phyloP scores from a whole-genome alignment of 2,797 vertebrate genomes.

The Falco concolor region DNA sequence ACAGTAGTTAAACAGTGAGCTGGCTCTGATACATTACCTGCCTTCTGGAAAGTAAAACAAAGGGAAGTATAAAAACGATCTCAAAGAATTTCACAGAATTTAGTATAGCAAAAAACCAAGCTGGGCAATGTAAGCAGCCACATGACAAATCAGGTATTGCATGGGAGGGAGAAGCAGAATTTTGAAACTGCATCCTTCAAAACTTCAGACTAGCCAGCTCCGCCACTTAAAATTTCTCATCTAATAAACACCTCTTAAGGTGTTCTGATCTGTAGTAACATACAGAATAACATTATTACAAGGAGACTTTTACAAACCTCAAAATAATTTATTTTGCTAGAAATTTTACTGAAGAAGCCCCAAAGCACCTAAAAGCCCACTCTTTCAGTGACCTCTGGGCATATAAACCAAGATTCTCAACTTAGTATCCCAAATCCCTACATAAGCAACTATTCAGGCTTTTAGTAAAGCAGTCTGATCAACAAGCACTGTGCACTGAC shows the following conservation, averaged over 20 bases:
- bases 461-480: not conserved
- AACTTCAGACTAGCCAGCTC: not conserved
- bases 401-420: not conserved
- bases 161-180: not conserved
- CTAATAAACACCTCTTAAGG: not conserved
- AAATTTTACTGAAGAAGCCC: not conserved
- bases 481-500: not conserved
- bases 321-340: not conserved
- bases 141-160: not conserved
- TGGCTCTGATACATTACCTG: constrained; percentile 8
- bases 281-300: not conserved
- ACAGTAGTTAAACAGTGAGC: constrained; percentile 22
- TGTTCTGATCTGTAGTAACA: not conserved
- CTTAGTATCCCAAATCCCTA: not conserved
- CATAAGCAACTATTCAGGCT: not conserved
- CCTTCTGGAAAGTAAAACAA: constrained; percentile 1
- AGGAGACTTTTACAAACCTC: not conserved
- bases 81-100: not conserved
- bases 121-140: not conserved
- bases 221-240: not conserved
- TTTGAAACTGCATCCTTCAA: not conserved
- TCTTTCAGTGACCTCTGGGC: not conserved
- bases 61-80: not conserved
- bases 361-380: not conserved
- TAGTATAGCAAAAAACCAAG: not conserved